Evolutionary conservation across 2,113 vertebrate genomes (phyloP), one percentile per base, ranked within the genome.

Genomic region (Spizaetus ornatus): DNA sequence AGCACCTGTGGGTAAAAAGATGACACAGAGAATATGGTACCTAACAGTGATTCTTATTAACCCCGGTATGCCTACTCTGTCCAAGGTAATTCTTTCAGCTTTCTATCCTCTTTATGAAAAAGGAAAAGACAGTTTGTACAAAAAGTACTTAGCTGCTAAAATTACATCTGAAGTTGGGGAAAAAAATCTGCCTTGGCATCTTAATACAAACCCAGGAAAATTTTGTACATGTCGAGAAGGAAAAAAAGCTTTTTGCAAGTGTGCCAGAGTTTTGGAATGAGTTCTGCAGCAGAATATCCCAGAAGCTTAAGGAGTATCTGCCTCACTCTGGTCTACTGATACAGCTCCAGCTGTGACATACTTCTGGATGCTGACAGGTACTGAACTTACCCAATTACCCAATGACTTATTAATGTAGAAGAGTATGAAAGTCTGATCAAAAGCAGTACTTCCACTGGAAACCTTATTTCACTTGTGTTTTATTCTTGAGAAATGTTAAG

Each of bases 41-140:
- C 74, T 87, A 88, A 80, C 21, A 66, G 59, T 52, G 56, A 89
- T 71, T 76, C 77, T 89, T 93, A 82, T 86, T 96, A 93, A 92
- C 40, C 53, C 38, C 2, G 3, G 11, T 84, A 50, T 61, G 58
- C 61, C 50, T 92, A 40, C 31, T 89, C 62, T 85, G 55, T 50
- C 48, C 55, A 48, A 94, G 48, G 40, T 67, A 87, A 93, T 92
- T 91, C 66, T 83, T 87, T 94, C 66, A 74, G 20, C 40, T 67
- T 80, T 74, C 43, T 69, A 77, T 58, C 47, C 55, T 86, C 55
- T 63, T 76, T 43, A 86, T 79, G 70, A 81, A 56, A 95, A 86
- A 80, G 31, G 14, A 85, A 81, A 73, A 94, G 36, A 16, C 2
- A 2, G 18, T 80, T 86, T 77, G 26, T 26, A 53, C 55, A 79